Conservation (phyloP, 2,888 invertebrate species). For the Tiphia femorata region DNA sequence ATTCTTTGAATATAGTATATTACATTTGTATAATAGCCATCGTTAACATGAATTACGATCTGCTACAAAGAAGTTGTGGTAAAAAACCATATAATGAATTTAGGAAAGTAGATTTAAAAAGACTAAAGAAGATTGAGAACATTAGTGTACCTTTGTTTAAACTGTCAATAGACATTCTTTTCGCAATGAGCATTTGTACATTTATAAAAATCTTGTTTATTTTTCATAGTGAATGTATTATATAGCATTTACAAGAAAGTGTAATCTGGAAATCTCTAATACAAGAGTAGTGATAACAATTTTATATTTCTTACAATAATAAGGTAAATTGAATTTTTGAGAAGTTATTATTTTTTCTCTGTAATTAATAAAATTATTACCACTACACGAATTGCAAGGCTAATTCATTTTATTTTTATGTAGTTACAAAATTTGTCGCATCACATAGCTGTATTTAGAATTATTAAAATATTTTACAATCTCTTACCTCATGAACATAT, state of each 20-base stretch:
- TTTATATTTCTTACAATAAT: not conserved
- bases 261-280: not conserved
- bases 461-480: too few species aligned
- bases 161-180: not conserved
- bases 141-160: not conserved
- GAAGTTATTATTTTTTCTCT: not conserved
- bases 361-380: not conserved
- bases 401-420: not conserved
- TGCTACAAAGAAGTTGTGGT: not conserved
- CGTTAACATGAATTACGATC: not conserved
- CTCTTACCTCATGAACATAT: too few species aligned
- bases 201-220: not conserved
- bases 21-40: not conserved
- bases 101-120: not conserved
- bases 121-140: not conserved
- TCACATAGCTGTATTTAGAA: not conserved
- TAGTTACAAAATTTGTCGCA: not conserved
- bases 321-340: too few species aligned
- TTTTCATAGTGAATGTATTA: not conserved
- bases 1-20: constrained; percentile 13
- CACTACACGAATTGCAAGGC: not conserved
- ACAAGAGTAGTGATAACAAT: not conserved
- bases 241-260: not conserved
- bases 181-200: not conserved
- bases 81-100: not conserved